Conservation (phyloP, 1,140 invertebrate genomes). For the Aphelinus atriplicis region DNA sequence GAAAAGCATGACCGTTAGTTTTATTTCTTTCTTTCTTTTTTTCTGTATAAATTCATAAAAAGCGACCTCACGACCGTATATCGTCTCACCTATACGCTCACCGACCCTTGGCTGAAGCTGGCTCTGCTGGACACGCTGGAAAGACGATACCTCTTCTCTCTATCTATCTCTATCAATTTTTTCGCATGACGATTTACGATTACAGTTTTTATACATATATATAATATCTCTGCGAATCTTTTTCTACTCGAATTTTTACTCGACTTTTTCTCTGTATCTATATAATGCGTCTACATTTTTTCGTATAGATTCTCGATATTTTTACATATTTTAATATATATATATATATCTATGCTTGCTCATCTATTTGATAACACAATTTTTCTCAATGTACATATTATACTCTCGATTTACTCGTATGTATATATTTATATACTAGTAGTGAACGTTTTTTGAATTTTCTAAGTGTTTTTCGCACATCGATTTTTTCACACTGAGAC, state of each 20-base stretch:
- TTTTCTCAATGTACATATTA: constrained; percentile 7
- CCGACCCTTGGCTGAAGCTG: constrained; percentile 52
- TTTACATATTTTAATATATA: not conserved
- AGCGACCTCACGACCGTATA: constrained; percentile 24
- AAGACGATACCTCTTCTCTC: constrained; percentile 43
- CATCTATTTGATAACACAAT: not conserved
- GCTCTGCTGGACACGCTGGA: constrained; percentile 54
- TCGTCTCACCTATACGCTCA: constrained; percentile 42
- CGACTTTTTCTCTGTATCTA: not conserved
- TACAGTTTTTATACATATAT: constrained; percentile 35
- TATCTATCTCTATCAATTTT: constrained; percentile 35
- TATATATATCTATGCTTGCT: not conserved
- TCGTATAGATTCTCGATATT: not conserved
- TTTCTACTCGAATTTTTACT: not conserved
- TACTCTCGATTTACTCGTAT: constrained; percentile 11
- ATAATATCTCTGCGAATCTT: not conserved
- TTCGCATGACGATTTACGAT: constrained; percentile 44
- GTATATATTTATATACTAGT: constrained; percentile 35
- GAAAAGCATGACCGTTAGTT: too few relatives aligned
- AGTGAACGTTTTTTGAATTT: not conserved
- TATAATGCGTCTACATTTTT: not conserved
- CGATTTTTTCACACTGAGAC: not conserved
- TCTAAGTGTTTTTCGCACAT: constrained; percentile 14
- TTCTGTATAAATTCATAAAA: constrained; percentile 11
- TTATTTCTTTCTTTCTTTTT: not conserved